Conservation (phyloP, 2,888 invertebrate species). For the Ommatoiulus sabulosus region DNA sequence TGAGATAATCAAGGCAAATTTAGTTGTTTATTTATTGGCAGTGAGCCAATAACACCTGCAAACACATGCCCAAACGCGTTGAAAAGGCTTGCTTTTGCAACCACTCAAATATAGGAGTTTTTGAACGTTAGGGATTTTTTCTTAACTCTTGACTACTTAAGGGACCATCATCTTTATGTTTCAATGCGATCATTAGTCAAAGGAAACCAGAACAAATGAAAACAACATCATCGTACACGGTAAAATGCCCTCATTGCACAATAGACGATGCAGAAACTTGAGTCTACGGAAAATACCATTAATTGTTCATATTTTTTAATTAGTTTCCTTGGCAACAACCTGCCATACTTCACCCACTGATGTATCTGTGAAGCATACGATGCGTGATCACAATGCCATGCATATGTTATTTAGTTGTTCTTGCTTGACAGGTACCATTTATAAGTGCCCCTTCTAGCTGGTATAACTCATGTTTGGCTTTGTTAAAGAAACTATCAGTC, state of each 20-base stretch:
- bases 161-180: no score
- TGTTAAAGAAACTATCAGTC: not conserved
- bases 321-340: not conserved
- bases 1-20: no score
- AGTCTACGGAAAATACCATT: not conserved
- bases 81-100: no score
- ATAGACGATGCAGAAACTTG: not conserved
- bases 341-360: not conserved
- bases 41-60: no score
- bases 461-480: not conserved
- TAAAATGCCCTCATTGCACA: not conserved
- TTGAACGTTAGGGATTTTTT: no score
- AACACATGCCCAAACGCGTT: no score
- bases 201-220: no score
- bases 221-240: not conserved
- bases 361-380: not conserved
- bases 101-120: no score
- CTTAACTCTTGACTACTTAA: no score
- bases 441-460: not conserved
- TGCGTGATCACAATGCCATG: not conserved
- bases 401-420: not conserved
- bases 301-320: not conserved
- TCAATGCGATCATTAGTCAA: no score
- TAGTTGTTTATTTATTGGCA: no score
- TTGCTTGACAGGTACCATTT: conserved; percentile 5